phyloP scores from a whole-genome alignment of 2,888 invertebrate species.

The Leptopilina syphax region DNA sequence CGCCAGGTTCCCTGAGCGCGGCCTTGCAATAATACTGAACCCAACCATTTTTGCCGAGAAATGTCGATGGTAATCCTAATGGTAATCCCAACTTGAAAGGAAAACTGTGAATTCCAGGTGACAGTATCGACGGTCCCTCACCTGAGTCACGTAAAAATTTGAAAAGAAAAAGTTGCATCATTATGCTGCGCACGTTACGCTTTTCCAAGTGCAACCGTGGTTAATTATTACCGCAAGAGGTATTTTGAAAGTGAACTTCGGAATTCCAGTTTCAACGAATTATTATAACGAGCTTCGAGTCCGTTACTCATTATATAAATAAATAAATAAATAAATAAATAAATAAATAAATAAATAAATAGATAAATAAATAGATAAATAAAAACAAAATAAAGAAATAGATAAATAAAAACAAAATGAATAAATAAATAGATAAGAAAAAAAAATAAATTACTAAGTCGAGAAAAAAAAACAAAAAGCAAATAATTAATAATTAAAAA shows the following conservation, averaged over 20 bases:
- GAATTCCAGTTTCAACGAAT: slow-evolving; percentile 14
- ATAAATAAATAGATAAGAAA: no score
- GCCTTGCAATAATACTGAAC: slow-evolving; percentile 96
- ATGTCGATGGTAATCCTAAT: slow-evolving; percentile 93
- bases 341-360: no score
- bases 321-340: no score
- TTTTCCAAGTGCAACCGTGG: slow-evolving; percentile 17
- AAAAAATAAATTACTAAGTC: no score
- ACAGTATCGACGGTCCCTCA: slow-evolving; percentile 89
- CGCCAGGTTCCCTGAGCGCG: slow-evolving; percentile 91
- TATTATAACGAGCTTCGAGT: no score
- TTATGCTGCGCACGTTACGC: slow-evolving; percentile 42
- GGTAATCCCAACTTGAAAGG: slow-evolving; percentile 95
- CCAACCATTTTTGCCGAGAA: slow-evolving; percentile 96
- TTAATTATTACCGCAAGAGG: slow-evolving; percentile 30
- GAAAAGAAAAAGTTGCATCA: slow-evolving; percentile 40
- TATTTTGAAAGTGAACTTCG: slow-evolving; percentile 10
- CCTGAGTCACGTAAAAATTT: slow-evolving; percentile 77
- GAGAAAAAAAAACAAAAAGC: no score
- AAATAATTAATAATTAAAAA: no score
- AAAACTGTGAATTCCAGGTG: slow-evolving; percentile 96
- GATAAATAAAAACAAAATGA: no score
- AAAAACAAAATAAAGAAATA: no score
- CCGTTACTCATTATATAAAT: no score
- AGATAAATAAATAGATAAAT: no score